phyloP scores from a whole-genome alignment of 2,888 invertebrate species.

The Caenorhabditis angaria region DNA sequence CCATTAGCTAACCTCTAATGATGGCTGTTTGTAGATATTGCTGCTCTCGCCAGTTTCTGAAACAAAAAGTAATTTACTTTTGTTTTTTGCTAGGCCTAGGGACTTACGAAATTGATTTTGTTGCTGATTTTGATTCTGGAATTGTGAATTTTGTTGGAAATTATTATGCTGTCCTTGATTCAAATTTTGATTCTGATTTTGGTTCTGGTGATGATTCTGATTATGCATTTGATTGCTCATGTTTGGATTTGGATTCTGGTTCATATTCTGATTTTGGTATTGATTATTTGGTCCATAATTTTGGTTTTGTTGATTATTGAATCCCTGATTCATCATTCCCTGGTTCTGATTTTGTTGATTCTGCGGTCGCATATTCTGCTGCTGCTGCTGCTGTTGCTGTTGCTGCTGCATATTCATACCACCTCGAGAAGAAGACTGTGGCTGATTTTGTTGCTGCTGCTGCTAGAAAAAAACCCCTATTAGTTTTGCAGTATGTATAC shows the following conservation, averaged over 20 bases:
- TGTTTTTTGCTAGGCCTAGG: constrained; percentile 6
- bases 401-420: constrained; percentile 27
- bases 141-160: constrained; percentile 29
- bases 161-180: constrained; percentile 49
- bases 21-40: constrained; percentile 23
- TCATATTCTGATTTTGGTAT: neutral
- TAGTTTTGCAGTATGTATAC: neutral
- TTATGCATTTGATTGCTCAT: constrained; percentile 1
- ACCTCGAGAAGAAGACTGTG: constrained; percentile 15
- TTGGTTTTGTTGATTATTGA: neutral
- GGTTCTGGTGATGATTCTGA: constrained; percentile 20
- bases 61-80: neutral
- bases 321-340: neutral
- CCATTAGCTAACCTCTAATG: constrained; percentile 32
- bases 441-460: constrained; percentile 8
- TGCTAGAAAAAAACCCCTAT: neutral
- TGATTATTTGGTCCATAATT: neutral
- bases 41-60: constrained; percentile 6
- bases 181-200: constrained; percentile 25
- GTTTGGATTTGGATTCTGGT: neutral
- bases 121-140: constrained; percentile 16
- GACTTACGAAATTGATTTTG: constrained; percentile 42
- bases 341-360: constrained; percentile 11
- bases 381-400: constrained; percentile 24
- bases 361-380: constrained; percentile 20